Percentiles rank a stretch among this genome's conserved stretches.
phyloP scores from a whole-genome alignment of 2,113 vertebrate species.

The Bucco capensis region DNA sequence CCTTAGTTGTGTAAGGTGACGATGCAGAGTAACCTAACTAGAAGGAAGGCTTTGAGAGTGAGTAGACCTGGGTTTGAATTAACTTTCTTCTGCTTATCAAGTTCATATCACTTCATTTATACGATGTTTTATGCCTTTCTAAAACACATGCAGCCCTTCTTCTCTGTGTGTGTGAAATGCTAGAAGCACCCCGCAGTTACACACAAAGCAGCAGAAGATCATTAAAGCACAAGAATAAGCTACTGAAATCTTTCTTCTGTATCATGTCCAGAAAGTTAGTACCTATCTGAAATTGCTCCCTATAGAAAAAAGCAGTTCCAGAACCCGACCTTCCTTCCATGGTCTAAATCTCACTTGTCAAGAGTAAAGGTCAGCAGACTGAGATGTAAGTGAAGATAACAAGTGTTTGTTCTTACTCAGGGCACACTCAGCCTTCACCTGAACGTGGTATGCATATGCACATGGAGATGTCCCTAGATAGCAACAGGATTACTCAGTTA shows the following conservation, averaged over 20 bases:
- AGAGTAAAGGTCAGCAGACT: neutral
- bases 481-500: neutral
- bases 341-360: neutral
- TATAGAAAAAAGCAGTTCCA: neutral
- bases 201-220: neutral
- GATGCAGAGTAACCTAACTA: neutral
- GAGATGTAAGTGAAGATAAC: neutral
- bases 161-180: neutral
- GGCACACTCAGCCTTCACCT: neutral
- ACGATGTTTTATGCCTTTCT: neutral
- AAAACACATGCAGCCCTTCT: neutral
- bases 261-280: neutral
- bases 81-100: neutral
- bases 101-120: neutral
- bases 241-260: neutral
- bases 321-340: neutral
- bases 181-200: neutral
- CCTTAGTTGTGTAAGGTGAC: neutral
- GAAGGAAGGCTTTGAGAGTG: neutral
- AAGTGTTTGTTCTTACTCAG: neutral
- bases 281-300: neutral
- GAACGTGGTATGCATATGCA: rapidly evolving
- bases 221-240: neutral
- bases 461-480: neutral
- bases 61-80: neutral